Base-by-base conservation (phyloP, 1,140 invertebrate genomes). In the Eriocheir sinensis region DNA sequence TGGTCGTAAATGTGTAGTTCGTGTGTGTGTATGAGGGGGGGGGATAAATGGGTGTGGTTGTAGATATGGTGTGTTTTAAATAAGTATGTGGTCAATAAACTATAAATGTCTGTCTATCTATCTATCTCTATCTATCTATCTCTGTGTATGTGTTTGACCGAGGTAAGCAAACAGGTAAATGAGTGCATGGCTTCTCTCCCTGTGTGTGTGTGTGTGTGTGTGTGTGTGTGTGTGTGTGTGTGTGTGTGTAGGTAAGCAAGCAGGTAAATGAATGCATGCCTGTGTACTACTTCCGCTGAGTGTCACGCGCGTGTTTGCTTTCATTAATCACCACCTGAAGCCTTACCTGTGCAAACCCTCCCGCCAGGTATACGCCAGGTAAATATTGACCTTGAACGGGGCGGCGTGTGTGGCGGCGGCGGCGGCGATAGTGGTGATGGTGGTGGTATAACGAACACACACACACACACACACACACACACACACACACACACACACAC, bases 191-290 rank as follows among this genome's bases (percentile, higher is more conserved):
- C n/a, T n/a, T n/a, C n/a, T n/a, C n/a, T n/a, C 36, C 41, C 32
- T 89, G 41, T 32, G 12, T 89, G 88, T 53, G 32, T 89, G 36
- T 53, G 85, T 88, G 15, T 88, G 85, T 89, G 41, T 89, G 88
- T 89, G 88, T 89, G 32, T 89, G 41, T 48, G 27, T 32, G 32
- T 89, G 88, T 88, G 38, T 88, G 60, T 40, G 36, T 85, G 83
- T 85, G 83, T 85, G 32, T 89, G 86, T 88, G 85, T 88, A 9
- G 40, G 38, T 88, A 48, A 15, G 15, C 4, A 8, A 48, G 15
- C 15, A 48, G 4, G 44, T 48, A 72, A 72, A 72, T 72, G 12
- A 72, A n/a, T 12, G 60, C 60, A 72, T 72, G 60, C 6, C 60
- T 72, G 60, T 72, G 60, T 72, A n/a, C 60, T 72, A 72, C 60